Base-by-base conservation (phyloP, 2,888 invertebrate species). In the Pyrochroa serraticornis region DNA sequence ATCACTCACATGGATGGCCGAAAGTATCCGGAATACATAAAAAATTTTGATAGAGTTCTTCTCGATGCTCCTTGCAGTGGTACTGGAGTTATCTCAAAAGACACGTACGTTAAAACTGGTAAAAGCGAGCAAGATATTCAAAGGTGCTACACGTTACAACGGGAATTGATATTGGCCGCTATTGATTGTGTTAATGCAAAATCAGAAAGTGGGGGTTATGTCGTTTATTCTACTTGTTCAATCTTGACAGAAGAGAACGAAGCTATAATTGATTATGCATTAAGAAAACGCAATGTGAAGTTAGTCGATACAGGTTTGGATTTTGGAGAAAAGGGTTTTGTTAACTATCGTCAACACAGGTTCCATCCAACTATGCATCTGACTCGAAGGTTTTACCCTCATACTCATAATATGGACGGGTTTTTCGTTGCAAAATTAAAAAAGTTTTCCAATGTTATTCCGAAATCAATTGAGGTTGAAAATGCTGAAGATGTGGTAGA, bases 191-290 rank as follows among this genome's bases (percentile, higher is more conserved):
- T 94, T 37, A 93, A 95, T 81, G 93, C 95, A 0, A 93, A 92
- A 71, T 97, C 97, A 0, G 83, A 89, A 53, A 89, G 92, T 9
- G 99, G 98, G 32, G 97, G 98, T 7, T 93, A 93, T 75, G 84
- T 99, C 60, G 97, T 99, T 0, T 99, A 99, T 79, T 99, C 98
- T 0, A 99, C 99, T 0, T 99, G 99, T 80, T 99, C 99, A 0
- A 88, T 99, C 65, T 81, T 98, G 71, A 93, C 97, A 0, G 99
- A 99, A 79, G 99, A 99, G 81, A 99, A 99, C 80, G 99, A 99
- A 79, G 92, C 92, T 85, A 95, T 99, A 0, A 87, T 99, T 32
- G 93, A 99, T 79, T 98, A 94, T 80, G 97, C 93, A 1, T 80
- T 99, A 37, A 94, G 90, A 74, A 93, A 95, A 75, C 85, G 99